These are phyloP conservation scores for Meliscaeva auricollis DNA, from an alignment of 2,888 invertebrate genomes.

Conservation along the genomic window DNA sequence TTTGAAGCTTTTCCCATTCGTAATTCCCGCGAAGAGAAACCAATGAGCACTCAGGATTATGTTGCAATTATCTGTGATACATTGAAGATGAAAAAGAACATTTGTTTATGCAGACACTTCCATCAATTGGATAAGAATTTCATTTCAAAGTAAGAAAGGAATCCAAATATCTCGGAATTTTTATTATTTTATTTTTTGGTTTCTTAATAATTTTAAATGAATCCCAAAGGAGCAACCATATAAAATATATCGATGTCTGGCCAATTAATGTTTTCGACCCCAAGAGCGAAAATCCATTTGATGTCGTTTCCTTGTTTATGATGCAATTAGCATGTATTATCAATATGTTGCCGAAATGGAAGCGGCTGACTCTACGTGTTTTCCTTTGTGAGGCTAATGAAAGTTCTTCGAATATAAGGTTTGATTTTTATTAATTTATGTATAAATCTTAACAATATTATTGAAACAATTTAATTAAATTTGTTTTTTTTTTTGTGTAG, in stretches of 20 bases:
- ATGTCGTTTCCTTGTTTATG: slow-evolving; percentile 96
- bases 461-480: not conserved
- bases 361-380: slow-evolving; percentile 92
- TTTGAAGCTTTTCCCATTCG: slow-evolving; percentile 86
- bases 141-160: slow-evolving; percentile 88
- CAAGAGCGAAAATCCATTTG: slow-evolving; percentile 91
- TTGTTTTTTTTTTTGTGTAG: slow-evolving; percentile 70
- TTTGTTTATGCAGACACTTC: slow-evolving; percentile 97
- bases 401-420: slow-evolving; percentile 79
- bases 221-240: slow-evolving; percentile 83
- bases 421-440: not conserved
- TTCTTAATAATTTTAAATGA: slow-evolving; percentile 1
- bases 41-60: slow-evolving; percentile 88
- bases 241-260: slow-evolving; percentile 98
- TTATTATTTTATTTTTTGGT: not conserved
- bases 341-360: slow-evolving; percentile 96
- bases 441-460: not conserved
- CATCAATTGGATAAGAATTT: slow-evolving; percentile 91
- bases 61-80: slow-evolving; percentile 94
- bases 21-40: slow-evolving; percentile 83
- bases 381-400: slow-evolving; percentile 90
- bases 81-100: slow-evolving; percentile 96
- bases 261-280: slow-evolving; percentile 95
- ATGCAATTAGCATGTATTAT: slow-evolving; percentile 98
- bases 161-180: no score